A percentile compares a stretch with the other conserved stretches of the same genome.
phyloP scores from a whole-genome alignment of 2,888 invertebrate genomes.

The Ormyrus pomaceus region DNA sequence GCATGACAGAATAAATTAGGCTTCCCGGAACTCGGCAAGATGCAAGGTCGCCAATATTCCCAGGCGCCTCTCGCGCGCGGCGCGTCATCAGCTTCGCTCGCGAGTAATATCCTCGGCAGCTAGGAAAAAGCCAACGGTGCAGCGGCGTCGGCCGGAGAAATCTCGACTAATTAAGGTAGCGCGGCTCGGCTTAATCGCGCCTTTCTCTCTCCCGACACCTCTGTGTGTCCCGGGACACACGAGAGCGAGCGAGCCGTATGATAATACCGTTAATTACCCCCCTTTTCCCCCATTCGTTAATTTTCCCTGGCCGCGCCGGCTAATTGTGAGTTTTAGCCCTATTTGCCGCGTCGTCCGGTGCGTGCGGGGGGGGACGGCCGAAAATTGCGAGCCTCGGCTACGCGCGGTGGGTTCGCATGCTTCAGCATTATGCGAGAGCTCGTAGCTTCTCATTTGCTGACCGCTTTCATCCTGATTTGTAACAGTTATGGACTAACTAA shows the following conservation, averaged over 20 bases:
- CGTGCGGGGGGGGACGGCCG: background rate
- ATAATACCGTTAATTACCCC: conserved; percentile 60
- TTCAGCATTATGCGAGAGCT: too few species aligned
- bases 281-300: conserved; percentile 57
- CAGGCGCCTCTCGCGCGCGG: too few species aligned
- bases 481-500: background rate
- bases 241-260: conserved; percentile 10
- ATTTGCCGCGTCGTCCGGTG: conserved; percentile 38
- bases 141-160: background rate
- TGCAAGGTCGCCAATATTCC: too few species aligned
- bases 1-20: too few species aligned
- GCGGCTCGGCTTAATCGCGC: conserved; percentile 5
- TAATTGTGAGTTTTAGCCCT: conserved; percentile 45
- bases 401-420: background rate
- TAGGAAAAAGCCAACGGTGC: background rate
- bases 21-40: too few species aligned
- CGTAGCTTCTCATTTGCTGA: conserved; percentile 1
- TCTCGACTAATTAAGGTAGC: conserved; percentile 33
- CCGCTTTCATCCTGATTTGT: conserved; percentile 5
- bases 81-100: background rate
- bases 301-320: conserved; percentile 45
- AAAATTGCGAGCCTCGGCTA: conserved; percentile 43
- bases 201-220: background rate
- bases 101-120: conserved; percentile 3
- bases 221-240: background rate